phyloP scores from a whole-genome alignment of 2,888 invertebrate genomes.

The Theodoxus fluviatilis region DNA sequence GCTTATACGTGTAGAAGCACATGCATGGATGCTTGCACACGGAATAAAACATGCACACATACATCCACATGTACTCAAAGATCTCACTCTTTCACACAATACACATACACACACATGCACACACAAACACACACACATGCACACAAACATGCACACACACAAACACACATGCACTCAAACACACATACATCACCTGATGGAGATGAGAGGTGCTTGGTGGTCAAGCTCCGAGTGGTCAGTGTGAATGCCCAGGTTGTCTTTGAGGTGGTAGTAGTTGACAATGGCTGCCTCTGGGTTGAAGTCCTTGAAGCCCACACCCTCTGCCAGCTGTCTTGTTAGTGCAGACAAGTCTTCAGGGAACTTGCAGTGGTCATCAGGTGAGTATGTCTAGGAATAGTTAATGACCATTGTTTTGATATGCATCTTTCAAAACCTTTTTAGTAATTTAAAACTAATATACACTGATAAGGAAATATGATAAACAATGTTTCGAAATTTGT shows the following conservation, averaged over 20 bases:
- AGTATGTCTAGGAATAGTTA: conserved; percentile 47
- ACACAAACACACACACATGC: background rate
- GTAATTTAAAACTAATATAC: no score
- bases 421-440: no score
- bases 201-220: conserved; percentile 86
- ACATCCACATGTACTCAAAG: no score
- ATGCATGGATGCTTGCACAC: no score
- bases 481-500: no score
- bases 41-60: no score
- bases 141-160: no score
- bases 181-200: conserved; percentile 74
- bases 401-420: no score
- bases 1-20: no score
- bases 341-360: conserved; percentile 79
- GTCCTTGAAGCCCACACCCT: conserved; percentile 48
- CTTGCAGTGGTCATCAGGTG: conserved; percentile 61
- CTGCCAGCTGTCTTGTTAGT: conserved; percentile 72
- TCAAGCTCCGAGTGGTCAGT: conserved; percentile 92
- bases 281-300: conserved; percentile 85
- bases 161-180: background rate
- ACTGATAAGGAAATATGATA: no score
- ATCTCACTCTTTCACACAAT: no score
- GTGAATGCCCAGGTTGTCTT: conserved; percentile 91
- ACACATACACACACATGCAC: no score
- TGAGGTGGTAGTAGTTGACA: conserved; percentile 92